Base-by-base conservation (phyloP, 1,140 invertebrate species). In the Bactericera cockerelli region DNA sequence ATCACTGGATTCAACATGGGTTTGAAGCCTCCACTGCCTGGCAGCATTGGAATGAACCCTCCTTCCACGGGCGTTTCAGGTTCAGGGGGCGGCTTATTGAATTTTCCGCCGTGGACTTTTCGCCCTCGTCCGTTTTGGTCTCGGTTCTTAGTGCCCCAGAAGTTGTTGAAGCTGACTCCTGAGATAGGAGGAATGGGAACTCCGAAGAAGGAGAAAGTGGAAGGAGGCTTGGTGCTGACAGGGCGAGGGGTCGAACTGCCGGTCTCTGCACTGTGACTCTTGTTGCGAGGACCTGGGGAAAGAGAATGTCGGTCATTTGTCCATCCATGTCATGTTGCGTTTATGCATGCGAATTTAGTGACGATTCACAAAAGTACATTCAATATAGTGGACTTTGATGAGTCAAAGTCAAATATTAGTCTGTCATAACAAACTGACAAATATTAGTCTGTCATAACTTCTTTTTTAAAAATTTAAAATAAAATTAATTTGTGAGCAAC, bases 151-250 rank as follows among this genome's bases (percentile, higher is more conserved):
- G 71, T 63, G 39, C 75, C 75, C 71, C 80, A 79, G 10, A 85
- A 69, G 67, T 78, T 81, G 25, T 74, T 76, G 64, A 86, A 77
- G 59, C 80, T 82, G n/a, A 89, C 42, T 6, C 42, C 42, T 16
- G 42, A 49, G n/a, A 49, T 67, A 57, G 77, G 77, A 2, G 86
- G 85, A 56, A 90, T 64, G 0, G 87, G 86, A 63, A 89, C 79
- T 0, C 88, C 88, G 65, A 91, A 90, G 64, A 91, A 87, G 14
- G 86, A 88, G 65, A 88, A 87, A 0, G 76, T 77, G 22, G 75
- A 75, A 3, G 70, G 71, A 1, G 69, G 69, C 70, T 60, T 55
- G n/a, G 56, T 55, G 16, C 33, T 33, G 19, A 22, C 16, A 16
- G 33, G 38, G n/a, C 54, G 8, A 14, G 42, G 3, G 16, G 59